Conservation (phyloP, 2,797 vertebrate species). For the Cuniculus paca region DNA sequence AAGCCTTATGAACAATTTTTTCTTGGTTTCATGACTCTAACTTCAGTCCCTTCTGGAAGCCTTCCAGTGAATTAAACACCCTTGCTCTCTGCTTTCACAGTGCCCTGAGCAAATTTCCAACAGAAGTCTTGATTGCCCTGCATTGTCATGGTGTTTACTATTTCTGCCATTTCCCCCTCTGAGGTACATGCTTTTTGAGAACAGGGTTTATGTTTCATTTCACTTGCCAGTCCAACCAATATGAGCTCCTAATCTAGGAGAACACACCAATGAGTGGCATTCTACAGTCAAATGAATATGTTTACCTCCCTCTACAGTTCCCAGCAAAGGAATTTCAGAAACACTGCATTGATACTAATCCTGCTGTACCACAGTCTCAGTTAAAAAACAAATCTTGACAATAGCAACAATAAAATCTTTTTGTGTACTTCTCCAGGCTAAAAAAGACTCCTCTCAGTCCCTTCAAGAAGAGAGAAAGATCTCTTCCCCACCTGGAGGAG, state of each 20-base stretch:
- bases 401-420: background rate
- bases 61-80: background rate
- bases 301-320: background rate
- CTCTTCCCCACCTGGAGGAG: no score
- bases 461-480: background rate
- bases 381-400: background rate
- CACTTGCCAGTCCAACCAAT: background rate
- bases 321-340: background rate
- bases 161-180: background rate
- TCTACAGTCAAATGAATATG: background rate
- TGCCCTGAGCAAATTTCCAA: background rate
- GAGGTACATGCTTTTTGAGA: background rate
- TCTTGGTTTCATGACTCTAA: background rate
- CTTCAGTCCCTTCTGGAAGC: background rate
- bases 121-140: background rate
- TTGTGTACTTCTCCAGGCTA: background rate
- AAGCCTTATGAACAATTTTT: background rate
- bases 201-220: background rate
- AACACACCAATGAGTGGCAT: background rate
- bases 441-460: background rate
- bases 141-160: background rate
- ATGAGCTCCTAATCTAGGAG: background rate
- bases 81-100: background rate
- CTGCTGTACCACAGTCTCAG: background rate
- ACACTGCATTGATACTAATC: background rate